Percentiles rank a stretch among this genome's conserved stretches.
Conservation (phyloP, 2,888 invertebrate genomes). For the Synanthedon andrenaeformis region DNA sequence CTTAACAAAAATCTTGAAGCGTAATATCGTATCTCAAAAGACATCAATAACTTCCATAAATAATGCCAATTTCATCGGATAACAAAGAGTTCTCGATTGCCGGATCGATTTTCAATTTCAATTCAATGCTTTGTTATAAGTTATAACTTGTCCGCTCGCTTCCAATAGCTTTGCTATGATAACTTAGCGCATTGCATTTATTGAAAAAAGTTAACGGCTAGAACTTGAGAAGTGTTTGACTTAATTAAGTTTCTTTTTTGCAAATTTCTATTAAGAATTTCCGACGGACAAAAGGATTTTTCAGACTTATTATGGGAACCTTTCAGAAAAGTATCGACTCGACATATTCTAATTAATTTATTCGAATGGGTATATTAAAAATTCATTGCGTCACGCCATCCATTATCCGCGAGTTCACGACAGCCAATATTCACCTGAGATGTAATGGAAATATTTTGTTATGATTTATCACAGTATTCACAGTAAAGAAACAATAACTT, state of each 20-base stretch:
- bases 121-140: background rate
- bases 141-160: background rate
- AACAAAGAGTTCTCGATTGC: background rate
- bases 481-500: background rate
- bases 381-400: background rate
- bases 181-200: too few relatives aligned
- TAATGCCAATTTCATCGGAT: background rate
- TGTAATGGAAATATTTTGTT: background rate
- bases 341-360: background rate
- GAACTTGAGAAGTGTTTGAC: too few relatives aligned
- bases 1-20: too few relatives aligned
- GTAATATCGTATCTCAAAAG: too few relatives aligned
- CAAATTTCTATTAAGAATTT: too few relatives aligned
- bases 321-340: too few relatives aligned
- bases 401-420: background rate
- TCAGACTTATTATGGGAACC: too few relatives aligned
- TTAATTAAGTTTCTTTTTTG: too few relatives aligned
- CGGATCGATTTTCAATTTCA: background rate
- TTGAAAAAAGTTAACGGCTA: too few relatives aligned
- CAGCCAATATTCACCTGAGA: background rate
- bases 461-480: background rate
- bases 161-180: background rate
- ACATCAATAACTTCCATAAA: too few relatives aligned
- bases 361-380: background rate
- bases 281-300: too few relatives aligned